phyloP scores from a whole-genome alignment of 2,888 invertebrate genomes.

The Caenorhabditis angaria region DNA sequence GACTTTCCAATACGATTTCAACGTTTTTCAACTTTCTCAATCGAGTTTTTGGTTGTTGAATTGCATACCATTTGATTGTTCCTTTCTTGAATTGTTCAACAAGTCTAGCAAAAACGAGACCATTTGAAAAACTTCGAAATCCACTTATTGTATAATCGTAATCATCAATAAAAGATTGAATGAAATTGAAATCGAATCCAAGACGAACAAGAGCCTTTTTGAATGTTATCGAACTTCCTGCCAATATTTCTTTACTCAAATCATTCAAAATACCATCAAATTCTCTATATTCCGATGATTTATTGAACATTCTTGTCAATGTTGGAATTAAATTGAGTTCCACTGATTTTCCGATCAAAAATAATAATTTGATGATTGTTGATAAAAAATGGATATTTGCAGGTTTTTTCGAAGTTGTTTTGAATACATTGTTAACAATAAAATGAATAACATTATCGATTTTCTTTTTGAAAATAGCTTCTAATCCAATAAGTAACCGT shows the following conservation, averaged over 20 bases:
- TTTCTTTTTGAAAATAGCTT: conserved; percentile 40
- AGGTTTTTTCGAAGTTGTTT: conserved; percentile 36
- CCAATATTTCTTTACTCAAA: conserved; percentile 38
- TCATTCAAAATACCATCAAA: conserved; percentile 41
- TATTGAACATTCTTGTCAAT: conserved; percentile 36
- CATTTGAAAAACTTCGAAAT: conserved; percentile 41
- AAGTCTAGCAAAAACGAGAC: conserved; percentile 47
- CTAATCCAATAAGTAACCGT: conserved; percentile 48
- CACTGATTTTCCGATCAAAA: conserved; percentile 34
- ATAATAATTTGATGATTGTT: conserved; percentile 30
- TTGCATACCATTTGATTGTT: conserved; percentile 12
- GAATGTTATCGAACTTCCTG: conserved; percentile 31
- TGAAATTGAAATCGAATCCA: conserved; percentile 35
- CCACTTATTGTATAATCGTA: conserved; percentile 39
- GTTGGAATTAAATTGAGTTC: conserved; percentile 19
- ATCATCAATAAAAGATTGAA: conserved; percentile 48
- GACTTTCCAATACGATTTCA: conserved; percentile 33
- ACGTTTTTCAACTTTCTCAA: conserved; percentile 52
- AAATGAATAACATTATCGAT: conserved; percentile 29
- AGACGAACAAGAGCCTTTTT: conserved; percentile 32
- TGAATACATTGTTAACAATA: conserved; percentile 41
- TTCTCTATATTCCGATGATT: conserved; percentile 29
- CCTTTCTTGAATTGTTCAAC: conserved; percentile 26
- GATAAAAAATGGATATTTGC: conserved; percentile 46
- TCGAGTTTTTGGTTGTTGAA: conserved; percentile 36